phyloP scores from a whole-genome alignment of 2,888 invertebrate genomes.

The Morinoia aosen region DNA sequence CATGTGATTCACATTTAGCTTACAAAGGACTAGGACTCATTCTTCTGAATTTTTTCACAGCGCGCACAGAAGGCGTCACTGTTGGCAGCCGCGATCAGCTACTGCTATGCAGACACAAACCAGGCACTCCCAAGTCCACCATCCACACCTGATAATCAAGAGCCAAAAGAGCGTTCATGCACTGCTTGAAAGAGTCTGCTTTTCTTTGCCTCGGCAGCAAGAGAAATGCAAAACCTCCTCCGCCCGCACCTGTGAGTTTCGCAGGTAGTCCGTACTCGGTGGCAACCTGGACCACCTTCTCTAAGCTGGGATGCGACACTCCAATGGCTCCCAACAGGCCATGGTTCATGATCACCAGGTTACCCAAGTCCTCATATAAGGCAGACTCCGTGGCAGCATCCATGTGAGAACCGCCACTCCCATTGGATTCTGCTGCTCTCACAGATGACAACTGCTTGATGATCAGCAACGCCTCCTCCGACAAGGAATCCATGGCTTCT shows the following conservation, averaged over 20 bases:
- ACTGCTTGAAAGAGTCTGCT: constrained; percentile 44
- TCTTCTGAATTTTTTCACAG: not conserved
- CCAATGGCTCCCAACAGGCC: constrained; percentile 84
- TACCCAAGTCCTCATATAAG: constrained; percentile 78
- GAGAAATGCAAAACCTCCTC: constrained; percentile 89
- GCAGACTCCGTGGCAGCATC: constrained; percentile 48
- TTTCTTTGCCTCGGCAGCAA: constrained; percentile 75
- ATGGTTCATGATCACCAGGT: constrained; percentile 90
- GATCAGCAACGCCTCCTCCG: constrained; percentile 58
- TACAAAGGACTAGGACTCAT: not conserved
- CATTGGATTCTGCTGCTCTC: constrained; percentile 7
- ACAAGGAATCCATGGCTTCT: constrained; percentile 82
- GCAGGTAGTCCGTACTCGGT: constrained; percentile 80
- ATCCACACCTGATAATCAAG: constrained; percentile 63
- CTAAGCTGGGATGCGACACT: constrained; percentile 89
- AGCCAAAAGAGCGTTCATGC: constrained; percentile 57
- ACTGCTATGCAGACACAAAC: constrained; percentile 44
- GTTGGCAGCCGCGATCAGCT: not conserved
- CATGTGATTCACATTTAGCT: not conserved
- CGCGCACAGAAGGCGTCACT: not conserved
- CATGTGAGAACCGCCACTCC: not conserved
- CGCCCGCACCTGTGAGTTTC: constrained; percentile 98
- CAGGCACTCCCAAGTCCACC: constrained; percentile 61
- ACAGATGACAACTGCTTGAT: constrained; percentile 55
- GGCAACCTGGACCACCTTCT: constrained; percentile 82